Base-by-base conservation (phyloP, 1,140 invertebrate genomes). In the Philopotamus ludificatus region DNA sequence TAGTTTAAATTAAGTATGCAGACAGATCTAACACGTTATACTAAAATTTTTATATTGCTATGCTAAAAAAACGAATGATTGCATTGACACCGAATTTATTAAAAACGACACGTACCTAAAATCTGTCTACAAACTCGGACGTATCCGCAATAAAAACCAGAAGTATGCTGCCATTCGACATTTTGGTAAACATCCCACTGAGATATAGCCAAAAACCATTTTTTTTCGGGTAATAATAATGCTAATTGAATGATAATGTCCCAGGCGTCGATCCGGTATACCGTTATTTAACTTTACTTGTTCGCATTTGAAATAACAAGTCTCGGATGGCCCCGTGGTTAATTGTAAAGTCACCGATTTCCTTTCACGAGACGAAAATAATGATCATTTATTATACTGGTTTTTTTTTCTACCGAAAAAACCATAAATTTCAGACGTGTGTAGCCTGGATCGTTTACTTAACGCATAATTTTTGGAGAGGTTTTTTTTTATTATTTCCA, bases 171-270 rank as follows among this genome's bases (percentile, higher is more conserved):
- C 3, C 39, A 28, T 55, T 34, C 51, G 51, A 55, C 23, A 39
- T 55, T 55, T 55, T 55, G 20, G 25, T 55, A 55, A 55, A 55
- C 28, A 7, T 34, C 28, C 28, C 28, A 34, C 28, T 34, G 51
- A 34, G 28, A 55, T 20, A 55, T 55, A 55, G 51, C 23, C 28
- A 55, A 26, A 55, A 50, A 18, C 10, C 22, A n/a, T n/a, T n/a
- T n/a, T n/a, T n/a, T n/a, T n/a, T n/a, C n/a, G n/a, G n/a, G 47
- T 21, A n/a, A 50, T 50, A 50, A 55, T 55, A 55, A 55, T 55
- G 51, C 51, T 55, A 55, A 55, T 55, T 55, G 51, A 55, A 55
- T 55, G 51, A 55, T 55, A 55, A 55, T 55, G 51, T 55, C 51
- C 51, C 51, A 15, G 20, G 20, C n/a, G 20, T 39, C 51, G 51